Conservation (phyloP, 1,140 invertebrate species). For the Tetramorium parvispinum region DNA sequence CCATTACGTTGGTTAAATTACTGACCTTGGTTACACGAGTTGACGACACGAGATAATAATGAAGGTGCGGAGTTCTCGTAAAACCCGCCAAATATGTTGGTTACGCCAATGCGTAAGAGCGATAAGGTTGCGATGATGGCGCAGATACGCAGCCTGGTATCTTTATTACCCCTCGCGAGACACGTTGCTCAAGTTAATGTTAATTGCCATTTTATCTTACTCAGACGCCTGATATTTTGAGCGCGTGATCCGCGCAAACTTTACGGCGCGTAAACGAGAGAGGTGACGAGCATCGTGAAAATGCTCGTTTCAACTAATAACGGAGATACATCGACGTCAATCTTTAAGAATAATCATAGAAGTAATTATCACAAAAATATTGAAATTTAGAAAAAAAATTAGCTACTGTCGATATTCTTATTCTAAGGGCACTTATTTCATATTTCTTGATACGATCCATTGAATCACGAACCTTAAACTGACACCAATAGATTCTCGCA, state of each 20-base stretch:
- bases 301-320: slow-evolving; percentile 27
- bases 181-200: slow-evolving; percentile 79
- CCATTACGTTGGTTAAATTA: background rate
- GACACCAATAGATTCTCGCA: background rate
- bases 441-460: background rate
- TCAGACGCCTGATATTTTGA: slow-evolving; percentile 80
- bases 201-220: slow-evolving; percentile 84
- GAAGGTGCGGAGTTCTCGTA: slow-evolving; percentile 28
- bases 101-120: slow-evolving; percentile 72
- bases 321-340: background rate
- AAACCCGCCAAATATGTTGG: slow-evolving; percentile 26
- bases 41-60: background rate
- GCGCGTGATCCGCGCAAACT: slow-evolving; percentile 77
- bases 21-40: slow-evolving; percentile 62
- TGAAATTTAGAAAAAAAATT: background rate
- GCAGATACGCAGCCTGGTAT: slow-evolving; percentile 77
- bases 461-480: background rate
- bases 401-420: background rate
- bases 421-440: background rate
- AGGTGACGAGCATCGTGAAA: background rate
- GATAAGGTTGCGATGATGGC: slow-evolving; percentile 79
- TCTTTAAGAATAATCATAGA: background rate
- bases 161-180: slow-evolving; percentile 82
- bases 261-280: slow-evolving; percentile 68
- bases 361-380: background rate